Evolutionary conservation across 2,113 vertebrate genomes (phyloP).

Genomic region (Labeo catla): DNA sequence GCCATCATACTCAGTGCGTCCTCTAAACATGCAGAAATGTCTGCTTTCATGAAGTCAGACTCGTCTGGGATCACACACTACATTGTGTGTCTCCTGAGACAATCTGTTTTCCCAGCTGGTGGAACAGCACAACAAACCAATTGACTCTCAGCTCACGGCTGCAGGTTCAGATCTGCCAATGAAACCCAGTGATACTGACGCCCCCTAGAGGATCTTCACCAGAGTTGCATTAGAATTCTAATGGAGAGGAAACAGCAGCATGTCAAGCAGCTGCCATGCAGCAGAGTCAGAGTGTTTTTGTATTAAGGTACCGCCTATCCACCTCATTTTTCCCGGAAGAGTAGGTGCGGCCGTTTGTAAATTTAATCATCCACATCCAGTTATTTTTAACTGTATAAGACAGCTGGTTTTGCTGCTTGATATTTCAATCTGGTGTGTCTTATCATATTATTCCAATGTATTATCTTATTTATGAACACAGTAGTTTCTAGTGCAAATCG

Average conservation of each 20-base stretch:
- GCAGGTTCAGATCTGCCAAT: background rate
- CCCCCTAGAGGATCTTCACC: conserved; percentile 18
- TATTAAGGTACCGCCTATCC: background rate
- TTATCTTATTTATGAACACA: too few relatives aligned
- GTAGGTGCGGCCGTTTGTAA: too few relatives aligned
- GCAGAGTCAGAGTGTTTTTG: background rate
- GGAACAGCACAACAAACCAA: conserved; percentile 9
- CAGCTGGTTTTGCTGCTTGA: too few relatives aligned
- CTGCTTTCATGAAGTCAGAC: background rate
- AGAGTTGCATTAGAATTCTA: background rate
- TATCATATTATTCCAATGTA: too few relatives aligned
- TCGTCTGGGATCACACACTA: conserved; percentile 15
- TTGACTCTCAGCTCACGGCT: conserved; percentile 38
- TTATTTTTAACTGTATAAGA: too few relatives aligned
- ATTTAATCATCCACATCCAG: too few relatives aligned
- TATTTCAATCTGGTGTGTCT: too few relatives aligned
- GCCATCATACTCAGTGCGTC: background rate
- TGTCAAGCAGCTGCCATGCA: background rate
- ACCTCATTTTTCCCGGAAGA: too few relatives aligned
- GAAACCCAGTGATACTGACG: background rate
- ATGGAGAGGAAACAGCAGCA: background rate
- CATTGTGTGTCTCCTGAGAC: background rate
- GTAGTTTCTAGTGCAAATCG: too few relatives aligned
- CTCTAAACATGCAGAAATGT: background rate
- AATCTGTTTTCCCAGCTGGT: conserved; percentile 33